These are phyloP conservation scores for Onychomys leucogaster DNA, from an alignment of 2,797 vertebrate genomes.

Conservation along the genomic window DNA sequence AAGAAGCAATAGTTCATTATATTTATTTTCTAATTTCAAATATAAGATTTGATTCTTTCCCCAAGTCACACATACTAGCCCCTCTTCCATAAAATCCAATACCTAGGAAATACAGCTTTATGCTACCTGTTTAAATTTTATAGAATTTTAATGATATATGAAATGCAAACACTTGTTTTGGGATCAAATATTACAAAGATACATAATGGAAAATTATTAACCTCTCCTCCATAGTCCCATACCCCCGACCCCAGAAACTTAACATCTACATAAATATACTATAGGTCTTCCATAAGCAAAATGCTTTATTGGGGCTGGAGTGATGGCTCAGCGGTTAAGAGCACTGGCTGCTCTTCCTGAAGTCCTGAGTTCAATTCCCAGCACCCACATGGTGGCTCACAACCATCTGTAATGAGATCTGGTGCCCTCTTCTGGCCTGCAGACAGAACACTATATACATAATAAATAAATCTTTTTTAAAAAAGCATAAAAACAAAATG, in stretches of 20 bases:
- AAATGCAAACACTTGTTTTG: background rate
- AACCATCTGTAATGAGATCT: too few species aligned
- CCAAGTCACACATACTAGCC: background rate
- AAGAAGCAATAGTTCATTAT: background rate
- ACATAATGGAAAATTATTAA: background rate
- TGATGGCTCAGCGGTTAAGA: too few species aligned
- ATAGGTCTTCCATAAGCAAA: background rate
- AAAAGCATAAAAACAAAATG: background rate
- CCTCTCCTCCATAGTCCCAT: background rate
- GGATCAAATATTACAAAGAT: slow-evolving; percentile 10
- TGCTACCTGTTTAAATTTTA: background rate
- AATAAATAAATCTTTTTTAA: too few species aligned
- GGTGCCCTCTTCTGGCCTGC: too few species aligned
- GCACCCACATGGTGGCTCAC: too few species aligned
- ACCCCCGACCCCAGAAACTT: background rate
- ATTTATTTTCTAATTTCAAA: background rate
- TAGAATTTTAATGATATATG: slow-evolving; percentile 19
- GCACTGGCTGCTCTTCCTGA: too few species aligned
- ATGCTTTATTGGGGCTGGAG: background rate
- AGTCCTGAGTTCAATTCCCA: too few species aligned
- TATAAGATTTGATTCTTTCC: background rate
- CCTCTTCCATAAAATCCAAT: background rate
- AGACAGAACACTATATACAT: too few species aligned
- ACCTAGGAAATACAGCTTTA: background rate
- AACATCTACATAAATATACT: background rate